Evolutionary conservation across 2,797 vertebrate species (phyloP), one percentile per base, ranked within the genome.

Genomic region (Pseudomugil gertrudae): DNA sequence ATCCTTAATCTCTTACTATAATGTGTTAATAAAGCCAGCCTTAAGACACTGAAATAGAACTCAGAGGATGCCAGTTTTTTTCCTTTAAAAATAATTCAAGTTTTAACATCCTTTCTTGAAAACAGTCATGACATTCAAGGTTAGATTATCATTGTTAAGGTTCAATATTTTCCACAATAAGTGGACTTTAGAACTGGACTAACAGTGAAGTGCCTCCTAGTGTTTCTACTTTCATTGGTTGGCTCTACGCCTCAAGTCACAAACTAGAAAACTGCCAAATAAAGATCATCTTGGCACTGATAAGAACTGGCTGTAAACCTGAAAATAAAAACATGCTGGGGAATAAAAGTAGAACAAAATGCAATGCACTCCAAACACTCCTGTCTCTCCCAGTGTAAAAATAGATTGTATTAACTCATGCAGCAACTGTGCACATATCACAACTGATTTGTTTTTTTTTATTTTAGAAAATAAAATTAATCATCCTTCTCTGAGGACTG

Each of bases 141-240:
- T 38, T 56, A 21, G 24, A 40, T 80, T 73, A 57, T 35, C 3
- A 66, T 52, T 30, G 51, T 9, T 11, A 69, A 43, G 43, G 70
- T 65, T 71, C 63, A 72, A 19, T 17, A 48, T 33, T n/a, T 58
- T 48, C 35, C 51, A 66, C 21, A 55, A 51, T 14, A 24, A 23
- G 8, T 78, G 76, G 63, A 84, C 77, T 81, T 84, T 19, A 62
- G 57, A 66, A 56, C n/a, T 69, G 45, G 27, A 23, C 58, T 50
- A 35, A 4, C 68, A 69, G 67, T 59, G 36, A 45, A 63, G 30
- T 24, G n/a, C 62, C 21, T 17, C 6, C 45, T 33, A 8, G 3
- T 29, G 27, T 64, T 9, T 53, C 35, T 50, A 15, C 27, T 77
- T 59, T 60, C 67, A 55, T 36, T 47, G 53, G 24, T 55, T 38